Evolutionary conservation across 64 coral and sea anemone species (phyloP), one percentile per base, ranked within the genome.

Genomic region (Dendrophyllia cribrosa): DNA sequence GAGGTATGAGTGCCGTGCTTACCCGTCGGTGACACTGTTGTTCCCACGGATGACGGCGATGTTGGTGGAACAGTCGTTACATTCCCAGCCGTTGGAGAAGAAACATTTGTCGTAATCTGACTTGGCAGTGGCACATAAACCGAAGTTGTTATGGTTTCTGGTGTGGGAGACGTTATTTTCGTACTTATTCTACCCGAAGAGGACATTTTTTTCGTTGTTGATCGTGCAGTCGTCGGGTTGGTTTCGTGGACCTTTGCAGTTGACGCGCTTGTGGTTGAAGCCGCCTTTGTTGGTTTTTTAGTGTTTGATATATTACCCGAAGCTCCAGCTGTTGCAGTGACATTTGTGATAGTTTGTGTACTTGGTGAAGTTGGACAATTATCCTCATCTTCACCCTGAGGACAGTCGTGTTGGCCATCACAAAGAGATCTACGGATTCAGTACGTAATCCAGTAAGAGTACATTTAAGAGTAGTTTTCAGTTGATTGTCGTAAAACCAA

Each of bases 351-450:
- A 75, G 44, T 9, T 11, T 21, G 19, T 77, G 43, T 20, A 20
- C 17, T 53, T 17, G 74, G 17, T 55, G 75, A 14, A 9, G 75
- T 77, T 77, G 88, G 79, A 69, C 96, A 98, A 25, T 82, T 83
- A 48, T 67, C 61, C 55, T 98, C 96, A 51, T 98, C 96, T 55
- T 87, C 83, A n/a, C 94, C 94, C n/a, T 79, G 15, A 11, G 59
- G 68, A 22, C 94, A 95, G 34, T 95, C 94, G 53, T 47, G 14
- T 12, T 67, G 65, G 59, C 94, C 94, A 72, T 95, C 94, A 19
- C 94, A 95, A 19, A 95, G 68, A 82, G 86, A 91, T 78, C 94
- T 95, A 46, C 14, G 66, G 20, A 24, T 64, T 25, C 21, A 25
- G 5, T 47, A 15, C 14, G 17, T 55, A 51, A 69, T 50, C 10